Percentiles rank a stretch among this genome's conserved stretches.
Conservation (phyloP, 2,797 vertebrate genomes). For the Adrianichthys oophorus region DNA sequence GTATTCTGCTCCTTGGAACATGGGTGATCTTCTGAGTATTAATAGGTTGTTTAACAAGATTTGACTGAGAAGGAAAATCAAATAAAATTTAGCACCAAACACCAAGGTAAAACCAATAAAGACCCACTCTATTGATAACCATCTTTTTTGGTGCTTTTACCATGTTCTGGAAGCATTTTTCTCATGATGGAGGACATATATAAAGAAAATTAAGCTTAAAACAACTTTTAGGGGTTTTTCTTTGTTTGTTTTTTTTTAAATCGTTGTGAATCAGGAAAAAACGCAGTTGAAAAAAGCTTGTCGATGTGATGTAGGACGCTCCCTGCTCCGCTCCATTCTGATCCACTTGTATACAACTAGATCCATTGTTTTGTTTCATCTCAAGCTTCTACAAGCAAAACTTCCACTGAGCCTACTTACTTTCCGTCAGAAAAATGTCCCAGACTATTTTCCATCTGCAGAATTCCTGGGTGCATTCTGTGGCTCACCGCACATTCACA, state of each 20-base stretch:
- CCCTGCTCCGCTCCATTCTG: too few relatives aligned
- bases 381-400: conserved; percentile 8
- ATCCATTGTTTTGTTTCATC: background rate
- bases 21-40: background rate
- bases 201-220: too few relatives aligned
- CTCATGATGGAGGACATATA: too few relatives aligned
- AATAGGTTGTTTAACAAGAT: conserved; percentile 24
- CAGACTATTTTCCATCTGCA: conserved; percentile 17
- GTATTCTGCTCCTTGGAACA: conserved; percentile 1
- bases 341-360: background rate
- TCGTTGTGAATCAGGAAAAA: too few relatives aligned
- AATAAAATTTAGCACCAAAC: conserved; percentile 10
- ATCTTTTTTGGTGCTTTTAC: too few relatives aligned
- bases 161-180: too few relatives aligned
- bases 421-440: conserved; percentile 18
- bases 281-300: too few relatives aligned
- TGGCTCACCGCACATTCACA: conserved; percentile 51
- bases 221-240: too few relatives aligned
- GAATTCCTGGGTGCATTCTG: conserved; percentile 45
- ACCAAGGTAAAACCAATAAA: background rate
- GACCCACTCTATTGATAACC: too few relatives aligned
- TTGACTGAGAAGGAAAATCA: conserved; percentile 7
- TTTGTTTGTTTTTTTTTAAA: too few relatives aligned
- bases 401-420: conserved; percentile 29
- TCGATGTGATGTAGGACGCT: too few relatives aligned